Base-by-base conservation (phyloP, 1,140 invertebrate species). In the Lepidurus apus region DNA sequence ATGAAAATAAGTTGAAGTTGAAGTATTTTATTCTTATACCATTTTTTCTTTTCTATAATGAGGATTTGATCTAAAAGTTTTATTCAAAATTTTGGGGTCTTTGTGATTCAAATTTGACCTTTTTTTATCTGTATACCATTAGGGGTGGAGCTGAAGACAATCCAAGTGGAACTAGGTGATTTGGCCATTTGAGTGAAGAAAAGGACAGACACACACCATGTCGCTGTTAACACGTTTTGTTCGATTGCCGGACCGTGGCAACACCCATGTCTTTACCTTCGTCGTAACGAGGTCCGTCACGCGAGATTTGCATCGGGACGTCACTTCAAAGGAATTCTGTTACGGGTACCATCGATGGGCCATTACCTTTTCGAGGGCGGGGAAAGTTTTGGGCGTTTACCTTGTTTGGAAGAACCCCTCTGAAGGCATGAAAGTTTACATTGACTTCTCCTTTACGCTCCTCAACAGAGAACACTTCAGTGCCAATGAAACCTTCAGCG, bases 291-390 rank as follows among this genome's bases (percentile, higher is more conserved):
- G 91, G 81, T 92, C 90, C 75, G 92, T 93, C 81, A 93, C 92
- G 8, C 86, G 92, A 43, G 92, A 94, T 85, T 88, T 92, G 10
- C 91, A 93, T 84, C 89, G 92, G 74, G 92, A 93, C 85, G 91
- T 93, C 81, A 93, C 92, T 45, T 92, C 91, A 80, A 93, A 93
- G 85, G 93, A 95, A 83, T 92, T 95, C 84, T 89, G 90, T 42
- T 95, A 93, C 85, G 93, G 93, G 9, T 92, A 93, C 84, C 93
- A 95, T 82, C 88, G 90, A 86, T 96, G 93, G 93, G 92, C 92
- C n/a, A 91, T 95, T 76, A 92, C 92, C 3, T 94, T 95, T 84
- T 91, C 90, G 0, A 88, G 92, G 24, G 91, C 90, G 43, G 93
- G 94, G 82, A 91, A 92, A 83, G 90, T 93, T 81, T 84, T 94